Evolutionary conservation across 2,797 vertebrate genomes (phyloP).

Genomic region (Clarias pachynema): DNA sequence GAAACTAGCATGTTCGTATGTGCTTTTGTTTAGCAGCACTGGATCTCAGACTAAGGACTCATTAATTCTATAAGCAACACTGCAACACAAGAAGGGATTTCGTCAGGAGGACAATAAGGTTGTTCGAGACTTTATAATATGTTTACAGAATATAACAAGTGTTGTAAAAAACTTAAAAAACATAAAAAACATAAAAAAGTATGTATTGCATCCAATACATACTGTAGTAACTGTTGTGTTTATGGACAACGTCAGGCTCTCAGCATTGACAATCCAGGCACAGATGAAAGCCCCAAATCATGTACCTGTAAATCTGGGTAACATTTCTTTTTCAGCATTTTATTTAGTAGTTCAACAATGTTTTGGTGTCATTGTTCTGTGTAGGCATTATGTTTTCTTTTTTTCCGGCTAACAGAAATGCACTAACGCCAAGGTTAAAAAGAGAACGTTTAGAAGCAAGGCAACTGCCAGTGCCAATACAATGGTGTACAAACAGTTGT

Average conservation of each 20-base stretch:
- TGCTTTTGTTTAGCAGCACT: neutral
- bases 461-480: slow-evolving; percentile 1
- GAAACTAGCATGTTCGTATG: slow-evolving; percentile 12
- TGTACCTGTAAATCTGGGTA: neutral
- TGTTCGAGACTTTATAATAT: slow-evolving; percentile 10
- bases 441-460: neutral
- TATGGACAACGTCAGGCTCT: slow-evolving; percentile 13
- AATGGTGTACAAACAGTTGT: slow-evolving; percentile 16
- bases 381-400: slow-evolving; percentile 55
- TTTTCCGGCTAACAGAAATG: slow-evolving; percentile 35
- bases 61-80: neutral
- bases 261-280: slow-evolving; percentile 34
- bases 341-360: neutral
- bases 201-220: neutral
- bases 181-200: no score
- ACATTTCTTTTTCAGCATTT: neutral
- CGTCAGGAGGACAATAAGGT: neutral
- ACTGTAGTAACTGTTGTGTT: neutral
- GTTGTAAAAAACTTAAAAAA: neutral
- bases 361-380: slow-evolving; percentile 50
- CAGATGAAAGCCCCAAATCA: neutral
- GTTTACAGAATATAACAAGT: slow-evolving; percentile 3
- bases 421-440: slow-evolving; percentile 32
- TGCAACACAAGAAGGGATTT: neutral
- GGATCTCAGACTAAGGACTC: neutral